phyloP scores from a whole-genome alignment of 2,113 vertebrate species.

The Romanogobio albipinnatus region DNA sequence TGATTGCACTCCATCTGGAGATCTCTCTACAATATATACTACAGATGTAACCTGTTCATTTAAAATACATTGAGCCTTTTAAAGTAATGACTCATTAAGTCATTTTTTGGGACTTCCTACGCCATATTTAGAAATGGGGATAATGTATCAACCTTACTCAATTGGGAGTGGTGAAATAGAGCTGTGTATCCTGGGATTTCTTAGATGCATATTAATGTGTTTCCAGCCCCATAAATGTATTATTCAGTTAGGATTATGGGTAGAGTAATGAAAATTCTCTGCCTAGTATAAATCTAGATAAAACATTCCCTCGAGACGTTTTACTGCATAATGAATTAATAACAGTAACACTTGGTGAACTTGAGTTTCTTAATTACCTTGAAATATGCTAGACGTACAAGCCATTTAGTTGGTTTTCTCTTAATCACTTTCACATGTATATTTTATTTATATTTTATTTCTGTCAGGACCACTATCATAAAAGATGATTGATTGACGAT shows the following conservation, averaged over 20 bases:
- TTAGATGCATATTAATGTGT: slow-evolving; percentile 49
- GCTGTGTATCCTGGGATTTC: slow-evolving; percentile 10
- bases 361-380: slow-evolving; percentile 48
- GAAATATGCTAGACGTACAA: slow-evolving; percentile 37
- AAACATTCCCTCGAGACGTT: slow-evolving; percentile 56
- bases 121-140: not conserved
- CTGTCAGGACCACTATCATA: too few species aligned
- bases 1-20: not conserved
- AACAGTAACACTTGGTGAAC: slow-evolving; percentile 27
- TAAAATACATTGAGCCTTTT: slow-evolving; percentile 45
- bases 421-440: slow-evolving; percentile 34
- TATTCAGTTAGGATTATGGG: slow-evolving; percentile 49
- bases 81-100: not conserved
- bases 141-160: slow-evolving; percentile 7
- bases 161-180: not conserved
- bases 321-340: slow-evolving; percentile 54
- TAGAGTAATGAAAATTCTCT: slow-evolving; percentile 51
- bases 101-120: not conserved
- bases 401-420: slow-evolving; percentile 14
- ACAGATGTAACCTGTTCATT: not conserved
- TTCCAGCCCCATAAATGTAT: slow-evolving; percentile 49
- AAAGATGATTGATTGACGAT: too few species aligned
- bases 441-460: not conserved
- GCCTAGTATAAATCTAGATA: slow-evolving; percentile 56
- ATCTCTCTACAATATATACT: not conserved